phyloP scores from a whole-genome alignment of 2,113 vertebrate species.

The Brachypteracias leptosomus region DNA sequence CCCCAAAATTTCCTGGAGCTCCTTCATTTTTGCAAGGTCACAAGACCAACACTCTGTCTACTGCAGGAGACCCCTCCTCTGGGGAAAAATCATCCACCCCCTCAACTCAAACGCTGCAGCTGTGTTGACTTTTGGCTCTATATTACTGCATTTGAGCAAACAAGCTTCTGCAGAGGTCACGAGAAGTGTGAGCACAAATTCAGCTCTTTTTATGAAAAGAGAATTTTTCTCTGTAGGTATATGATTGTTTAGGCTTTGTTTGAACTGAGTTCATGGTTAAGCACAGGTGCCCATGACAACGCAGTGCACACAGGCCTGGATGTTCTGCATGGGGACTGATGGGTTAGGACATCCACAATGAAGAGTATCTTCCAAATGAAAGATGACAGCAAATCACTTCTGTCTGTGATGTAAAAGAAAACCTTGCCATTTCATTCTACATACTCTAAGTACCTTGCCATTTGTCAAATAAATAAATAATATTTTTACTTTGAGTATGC shows the following conservation, averaged over 20 bases:
- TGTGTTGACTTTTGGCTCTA: not conserved
- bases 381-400: constrained; percentile 2
- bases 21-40: not conserved
- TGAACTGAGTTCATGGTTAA: not conserved
- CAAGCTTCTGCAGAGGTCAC: not conserved
- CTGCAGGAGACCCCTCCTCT: not conserved
- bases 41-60: not conserved
- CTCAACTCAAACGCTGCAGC: not conserved
- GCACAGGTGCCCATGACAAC: constrained; percentile 44
- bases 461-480: constrained; percentile 48
- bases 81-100: not conserved
- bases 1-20: not conserved
- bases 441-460: constrained; percentile 3
- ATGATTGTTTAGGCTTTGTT: not conserved
- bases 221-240: not conserved
- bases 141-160: not conserved
- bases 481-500: not conserved
- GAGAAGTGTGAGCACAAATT: not conserved
- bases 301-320: not conserved
- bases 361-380: not conserved
- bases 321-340: not conserved
- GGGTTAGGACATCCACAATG: not conserved
- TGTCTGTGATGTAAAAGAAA: constrained; percentile 32
- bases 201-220: not conserved
- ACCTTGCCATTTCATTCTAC: constrained; percentile 21